Conservation (phyloP, 2,888 invertebrate genomes). For the Chaitophorus viminalis region DNA sequence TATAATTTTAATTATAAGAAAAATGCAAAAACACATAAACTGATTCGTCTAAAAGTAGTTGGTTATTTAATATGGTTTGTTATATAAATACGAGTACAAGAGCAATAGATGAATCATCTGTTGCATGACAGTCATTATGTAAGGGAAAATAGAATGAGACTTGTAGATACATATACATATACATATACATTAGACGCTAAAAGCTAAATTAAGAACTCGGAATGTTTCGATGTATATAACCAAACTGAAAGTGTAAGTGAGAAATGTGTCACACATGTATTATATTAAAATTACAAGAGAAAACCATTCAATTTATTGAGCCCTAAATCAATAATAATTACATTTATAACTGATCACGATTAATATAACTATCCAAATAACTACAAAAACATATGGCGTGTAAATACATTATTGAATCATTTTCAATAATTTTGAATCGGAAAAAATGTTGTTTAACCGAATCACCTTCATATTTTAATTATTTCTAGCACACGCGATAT, state of each 20-base stretch:
- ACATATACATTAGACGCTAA: not conserved
- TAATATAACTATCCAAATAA: not conserved
- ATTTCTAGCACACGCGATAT: not conserved
- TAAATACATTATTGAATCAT: not conserved
- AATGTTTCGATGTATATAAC: not conserved
- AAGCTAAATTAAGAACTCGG: constrained; percentile 23
- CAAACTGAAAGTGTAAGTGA: not conserved
- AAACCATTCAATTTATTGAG: not conserved
- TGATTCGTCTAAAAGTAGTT: not conserved
- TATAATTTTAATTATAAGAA: too few species aligned
- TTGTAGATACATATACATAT: not conserved
- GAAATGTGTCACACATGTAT: not conserved
- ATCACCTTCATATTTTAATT: not conserved
- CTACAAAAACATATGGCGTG: not conserved
- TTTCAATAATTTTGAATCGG: not conserved
- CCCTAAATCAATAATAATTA: not conserved
- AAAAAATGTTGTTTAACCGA: not conserved
- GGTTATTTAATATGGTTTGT: not conserved
- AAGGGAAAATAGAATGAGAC: not conserved
- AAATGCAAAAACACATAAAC: not conserved
- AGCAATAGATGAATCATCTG: not conserved
- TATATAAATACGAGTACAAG: not conserved
- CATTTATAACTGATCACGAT: not conserved
- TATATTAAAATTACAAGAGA: not conserved
- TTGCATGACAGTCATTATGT: not conserved